Percentiles rank a stretch among this genome's conserved stretches.
Conservation (phyloP, 2,113 vertebrate species). For the Takifugu flavidus region DNA sequence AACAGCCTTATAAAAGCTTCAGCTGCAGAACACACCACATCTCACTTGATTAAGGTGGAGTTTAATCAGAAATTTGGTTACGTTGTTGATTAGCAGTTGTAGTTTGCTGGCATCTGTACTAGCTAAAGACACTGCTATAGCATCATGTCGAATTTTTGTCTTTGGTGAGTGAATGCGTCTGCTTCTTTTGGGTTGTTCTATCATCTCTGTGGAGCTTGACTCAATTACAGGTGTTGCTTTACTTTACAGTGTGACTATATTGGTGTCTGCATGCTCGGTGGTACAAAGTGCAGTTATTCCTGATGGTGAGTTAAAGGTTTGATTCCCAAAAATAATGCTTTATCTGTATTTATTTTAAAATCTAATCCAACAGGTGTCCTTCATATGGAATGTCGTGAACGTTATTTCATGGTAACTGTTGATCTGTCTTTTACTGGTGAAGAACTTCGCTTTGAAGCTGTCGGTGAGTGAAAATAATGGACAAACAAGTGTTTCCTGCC, state of each 20-base stretch:
- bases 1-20: slow-evolving; percentile 17
- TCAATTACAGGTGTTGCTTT: background rate
- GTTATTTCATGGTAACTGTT: slow-evolving; percentile 40
- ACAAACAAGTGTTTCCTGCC: no score
- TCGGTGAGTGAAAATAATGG: slow-evolving; percentile 36
- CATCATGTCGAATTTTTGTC: slow-evolving; percentile 38
- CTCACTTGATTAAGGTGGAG: background rate
- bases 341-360: background rate
- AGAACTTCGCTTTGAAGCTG: slow-evolving; percentile 38
- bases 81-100: slow-evolving; percentile 25
- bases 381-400: slow-evolving; percentile 39
- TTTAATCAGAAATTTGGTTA: accelerated
- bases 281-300: background rate
- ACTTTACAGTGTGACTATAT: slow-evolving; percentile 31
- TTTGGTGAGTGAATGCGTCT: slow-evolving; percentile 12
- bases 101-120: slow-evolving; percentile 33
- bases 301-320: slow-evolving; percentile 11
- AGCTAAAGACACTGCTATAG: slow-evolving; percentile 47
- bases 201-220: accelerated
- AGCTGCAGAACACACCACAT: accelerated
- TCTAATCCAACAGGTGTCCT: slow-evolving; percentile 8
- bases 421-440: slow-evolving; percentile 24
- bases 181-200: no score
- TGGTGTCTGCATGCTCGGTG: slow-evolving; percentile 19
- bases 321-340: background rate